phyloP scores from a whole-genome alignment of 1,140 invertebrate species.

The Ptiloglossa arizonensis region DNA sequence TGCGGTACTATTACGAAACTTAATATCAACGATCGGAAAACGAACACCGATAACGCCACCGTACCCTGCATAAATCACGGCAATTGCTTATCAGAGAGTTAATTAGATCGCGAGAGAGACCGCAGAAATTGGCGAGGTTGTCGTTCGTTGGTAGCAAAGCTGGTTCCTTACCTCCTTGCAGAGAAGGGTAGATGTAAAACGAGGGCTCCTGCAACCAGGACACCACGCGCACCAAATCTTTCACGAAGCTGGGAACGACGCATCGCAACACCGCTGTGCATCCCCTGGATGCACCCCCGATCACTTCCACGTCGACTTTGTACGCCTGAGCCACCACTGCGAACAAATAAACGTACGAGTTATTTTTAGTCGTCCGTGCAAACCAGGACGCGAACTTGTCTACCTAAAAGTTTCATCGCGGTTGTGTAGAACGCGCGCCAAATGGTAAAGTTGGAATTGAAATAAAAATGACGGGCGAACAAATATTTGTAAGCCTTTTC shows the following conservation, averaged over 20 bases:
- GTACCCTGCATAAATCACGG: no score
- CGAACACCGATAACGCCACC: background rate
- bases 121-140: no score
- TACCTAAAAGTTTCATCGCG: background rate
- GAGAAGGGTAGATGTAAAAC: conserved; percentile 89
- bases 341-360: conserved; percentile 38
- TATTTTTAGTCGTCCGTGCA: background rate
- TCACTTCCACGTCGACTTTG: conserved; percentile 88
- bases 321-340: conserved; percentile 92
- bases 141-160: no score
- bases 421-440: no score
- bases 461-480: background rate
- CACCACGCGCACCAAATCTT: conserved; percentile 91
- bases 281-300: conserved; percentile 86
- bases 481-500: no score
- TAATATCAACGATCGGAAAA: no score
- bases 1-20: background rate
- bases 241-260: conserved; percentile 90
- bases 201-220: conserved; percentile 91
- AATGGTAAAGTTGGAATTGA: background rate
- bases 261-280: conserved; percentile 92
- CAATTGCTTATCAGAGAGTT: background rate
- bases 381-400: background rate
- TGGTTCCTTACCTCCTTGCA: conserved; percentile 86
- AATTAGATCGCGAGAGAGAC: background rate